phyloP scores from a whole-genome alignment of 2,888 invertebrate genomes.

The Adineta ricciae region DNA sequence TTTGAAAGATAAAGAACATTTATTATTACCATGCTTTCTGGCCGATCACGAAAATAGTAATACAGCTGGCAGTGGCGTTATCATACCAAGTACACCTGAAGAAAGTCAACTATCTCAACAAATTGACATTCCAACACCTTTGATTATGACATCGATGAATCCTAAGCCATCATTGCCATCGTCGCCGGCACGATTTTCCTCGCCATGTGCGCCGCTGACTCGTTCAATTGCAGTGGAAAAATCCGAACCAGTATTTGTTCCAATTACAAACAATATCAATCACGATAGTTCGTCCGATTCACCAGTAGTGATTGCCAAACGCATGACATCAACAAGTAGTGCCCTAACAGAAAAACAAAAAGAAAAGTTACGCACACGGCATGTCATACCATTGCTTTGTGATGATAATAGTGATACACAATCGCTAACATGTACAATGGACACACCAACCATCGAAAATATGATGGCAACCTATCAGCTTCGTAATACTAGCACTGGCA shows the following conservation, averaged over 20 bases:
- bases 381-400: not conserved
- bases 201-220: not conserved
- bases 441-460: not conserved
- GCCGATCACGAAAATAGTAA: slow-evolving; percentile 19
- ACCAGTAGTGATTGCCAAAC: not conserved
- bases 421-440: not conserved
- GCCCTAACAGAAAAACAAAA: slow-evolving; percentile 3
- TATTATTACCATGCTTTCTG: slow-evolving; percentile 19
- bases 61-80: not conserved
- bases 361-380: slow-evolving; percentile 1
- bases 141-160: not conserved
- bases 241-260: not conserved
- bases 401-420: slow-evolving; percentile 16
- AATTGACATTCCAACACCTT: not conserved
- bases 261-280: not conserved
- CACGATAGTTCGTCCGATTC: not conserved
- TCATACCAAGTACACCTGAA: not conserved
- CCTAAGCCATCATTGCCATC: not conserved
- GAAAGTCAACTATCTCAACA: slow-evolving; percentile 12
- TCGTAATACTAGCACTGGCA: not conserved
- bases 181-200: not conserved
- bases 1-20: not conserved
- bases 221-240: not conserved
- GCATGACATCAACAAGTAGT: not conserved
- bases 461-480: not conserved